Base-by-base conservation (phyloP, 1,140 invertebrate species). In the Drosophila chauvacae region DNA sequence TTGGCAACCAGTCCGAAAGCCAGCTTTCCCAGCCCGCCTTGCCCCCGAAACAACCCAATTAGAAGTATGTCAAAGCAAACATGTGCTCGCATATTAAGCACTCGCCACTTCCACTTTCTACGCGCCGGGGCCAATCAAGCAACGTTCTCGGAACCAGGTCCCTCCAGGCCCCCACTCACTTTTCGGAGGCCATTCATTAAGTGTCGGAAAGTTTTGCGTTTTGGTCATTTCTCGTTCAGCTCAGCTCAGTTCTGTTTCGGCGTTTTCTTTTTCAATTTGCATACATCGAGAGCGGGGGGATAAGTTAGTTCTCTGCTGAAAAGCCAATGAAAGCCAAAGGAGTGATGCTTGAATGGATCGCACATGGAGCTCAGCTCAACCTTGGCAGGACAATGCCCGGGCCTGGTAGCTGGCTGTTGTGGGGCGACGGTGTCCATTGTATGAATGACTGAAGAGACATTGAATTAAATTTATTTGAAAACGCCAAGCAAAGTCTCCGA, bases 401-500 rank as follows among this genome's bases (percentile, higher is more conserved):
- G 16, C 26, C 26, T 30, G n/a, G 48, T n/a, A 51, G 48, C 48
- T 68, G 37, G 70, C n/a, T 7, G 41, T 23, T 41, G 57, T 44
- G 63, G 80, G 62, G 70, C 60, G 63, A 35, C 41, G 55, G 53
- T 68, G 71, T 63, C 62, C 77, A 88, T 87, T 88, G 84, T 83
- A 65, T 42, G 85, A 90, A 78, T 88, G 85, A 81, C 77, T 88
- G 84, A 80, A 77, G 87, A 88, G 85, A 88, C 84, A 90, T 90
- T 90, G 84, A 90, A 88, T 88, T 88, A 85, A 88, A 88, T 88
- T 88, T 88, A 88, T 88, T 88, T 83, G 77, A 84, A 84, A 88
- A 78, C 84, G 77, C 85, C 76, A 41, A 66, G 66, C 59, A 82
- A 65, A 88, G 84, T 77, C 80, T 64, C 57, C 50, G 41, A 62